Evolutionary conservation across 2,888 invertebrate genomes (phyloP), one percentile per base, ranked within the genome.

Genomic region (Monochamus alternatus): DNA sequence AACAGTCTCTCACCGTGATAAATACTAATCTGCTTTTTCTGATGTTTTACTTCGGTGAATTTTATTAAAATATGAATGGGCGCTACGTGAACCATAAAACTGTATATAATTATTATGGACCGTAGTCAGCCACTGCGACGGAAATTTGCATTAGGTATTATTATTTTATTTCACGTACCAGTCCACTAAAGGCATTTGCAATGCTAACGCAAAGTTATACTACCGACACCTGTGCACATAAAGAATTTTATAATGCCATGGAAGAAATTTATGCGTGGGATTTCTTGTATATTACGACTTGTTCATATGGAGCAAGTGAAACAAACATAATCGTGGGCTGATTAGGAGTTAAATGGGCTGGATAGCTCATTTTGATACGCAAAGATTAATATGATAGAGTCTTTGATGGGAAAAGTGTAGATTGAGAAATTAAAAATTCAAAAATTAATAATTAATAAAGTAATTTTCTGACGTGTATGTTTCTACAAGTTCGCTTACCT

Each of bases 251-350:
- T 69, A 30, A 22, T 9, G 64, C 31, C 60, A 69, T 69, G 60
- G 31, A 44, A 60, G 59, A 59, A 60, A 62, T 68, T 58, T 68
- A 51, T 60, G 69, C 69, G 69, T 69, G 69, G 69, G 69, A 69
- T 69, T 69, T 60, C 55, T 47, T 30, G 30, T 60, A 44, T 51
- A 59, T 69, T 69, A 60, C 44, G 43, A 60, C 69, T 8, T 69
- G 44, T 60, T 68, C 43, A 68, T 59, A 59, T 59, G 58, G 9
- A 68, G 14, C 30, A 60, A 47, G 51, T 12, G 30, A 69, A 69
- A 60, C 22, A 43, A 12, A 10, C 12, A 12, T 9, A 44, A 58
- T n/a, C 14, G 62, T 62, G 10, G 31, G 32, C 62, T 62, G 38
- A 63, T 63, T 22, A 14, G 55, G 55, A n/a, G n/a, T 55, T 55